These are phyloP conservation scores for Leucophora obtusa DNA, from an alignment of 2,888 invertebrate species.

Conservation along the genomic window DNA sequence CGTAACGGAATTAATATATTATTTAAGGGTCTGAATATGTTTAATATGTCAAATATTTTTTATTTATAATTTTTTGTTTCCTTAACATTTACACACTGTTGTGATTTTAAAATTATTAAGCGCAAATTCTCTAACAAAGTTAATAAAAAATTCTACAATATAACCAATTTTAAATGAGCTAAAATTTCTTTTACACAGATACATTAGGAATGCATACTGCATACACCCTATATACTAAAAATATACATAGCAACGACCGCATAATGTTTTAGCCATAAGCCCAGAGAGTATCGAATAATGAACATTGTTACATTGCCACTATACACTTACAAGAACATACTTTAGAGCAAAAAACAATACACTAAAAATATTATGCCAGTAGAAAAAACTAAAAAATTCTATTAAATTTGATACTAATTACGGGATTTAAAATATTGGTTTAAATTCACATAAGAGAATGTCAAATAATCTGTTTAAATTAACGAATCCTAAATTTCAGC, in stretches of 20 bases:
- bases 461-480: too few species aligned
- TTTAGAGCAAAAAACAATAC: background rate
- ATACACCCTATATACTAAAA: background rate
- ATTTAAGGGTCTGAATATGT: too few species aligned
- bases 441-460: too few species aligned
- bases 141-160: slow-evolving; percentile 16
- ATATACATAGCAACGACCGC: background rate
- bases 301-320: background rate
- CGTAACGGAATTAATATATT: too few species aligned
- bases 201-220: background rate
- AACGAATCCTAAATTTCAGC: too few species aligned
- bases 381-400: too few species aligned
- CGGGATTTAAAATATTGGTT: too few species aligned
- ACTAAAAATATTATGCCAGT: too few species aligned
- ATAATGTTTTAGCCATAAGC: slow-evolving; percentile 2
- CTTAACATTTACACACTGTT: background rate
- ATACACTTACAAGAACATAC: background rate
- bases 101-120: background rate
- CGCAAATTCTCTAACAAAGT: slow-evolving; percentile 3
- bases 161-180: slow-evolving; percentile 4
- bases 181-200: background rate
- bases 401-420: too few species aligned
- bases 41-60: background rate
- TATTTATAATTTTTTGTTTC: background rate
- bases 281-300: background rate